phyloP scores from a whole-genome alignment of 2,888 invertebrate genomes.

The Plebejus argus region DNA sequence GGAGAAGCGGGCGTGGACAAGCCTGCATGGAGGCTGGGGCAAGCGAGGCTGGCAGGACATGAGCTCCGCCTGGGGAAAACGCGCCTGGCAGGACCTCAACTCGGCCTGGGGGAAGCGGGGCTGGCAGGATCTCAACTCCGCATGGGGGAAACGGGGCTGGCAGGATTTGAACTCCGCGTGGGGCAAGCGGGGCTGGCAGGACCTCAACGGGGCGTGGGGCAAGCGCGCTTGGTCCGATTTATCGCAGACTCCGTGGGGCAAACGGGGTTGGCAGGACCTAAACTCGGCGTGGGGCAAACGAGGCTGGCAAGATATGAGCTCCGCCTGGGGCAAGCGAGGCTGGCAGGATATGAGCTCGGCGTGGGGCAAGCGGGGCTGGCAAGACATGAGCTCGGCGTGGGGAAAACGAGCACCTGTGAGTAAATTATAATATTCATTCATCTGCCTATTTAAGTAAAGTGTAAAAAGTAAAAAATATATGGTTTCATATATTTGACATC shows the following conservation, averaged over 20 bases:
- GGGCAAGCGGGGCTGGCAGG: constrained; percentile 83
- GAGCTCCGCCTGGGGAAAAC: constrained; percentile 77
- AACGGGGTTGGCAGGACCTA: constrained; percentile 78
- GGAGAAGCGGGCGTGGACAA: constrained; percentile 83
- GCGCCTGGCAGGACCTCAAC: constrained; percentile 75
- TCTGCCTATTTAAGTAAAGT: no score
- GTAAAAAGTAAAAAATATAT: no score
- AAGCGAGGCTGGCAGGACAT: constrained; percentile 81
- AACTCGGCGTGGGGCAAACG: constrained; percentile 77
- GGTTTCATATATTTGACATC: neutral
- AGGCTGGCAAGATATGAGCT: constrained; percentile 79
- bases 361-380: constrained; percentile 80
- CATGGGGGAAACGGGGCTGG: constrained; percentile 83
- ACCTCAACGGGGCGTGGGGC: constrained; percentile 78
- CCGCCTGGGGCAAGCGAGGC: constrained; percentile 78
- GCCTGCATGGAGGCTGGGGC: constrained; percentile 81
- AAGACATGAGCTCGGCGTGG: constrained; percentile 65
- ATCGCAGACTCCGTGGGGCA: constrained; percentile 80
- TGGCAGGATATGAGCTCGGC: constrained; percentile 72
- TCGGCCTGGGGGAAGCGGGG: constrained; percentile 81
- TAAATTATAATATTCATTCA: constrained; percentile 41
- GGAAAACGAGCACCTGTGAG: constrained; percentile 74
- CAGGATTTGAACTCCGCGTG: constrained; percentile 73
- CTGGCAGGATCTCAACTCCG: constrained; percentile 79
- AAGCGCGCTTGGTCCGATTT: constrained; percentile 83